Evolutionary conservation across 2,888 invertebrate species (phyloP).

Genomic region (Drosophila multiciliata): DNA sequence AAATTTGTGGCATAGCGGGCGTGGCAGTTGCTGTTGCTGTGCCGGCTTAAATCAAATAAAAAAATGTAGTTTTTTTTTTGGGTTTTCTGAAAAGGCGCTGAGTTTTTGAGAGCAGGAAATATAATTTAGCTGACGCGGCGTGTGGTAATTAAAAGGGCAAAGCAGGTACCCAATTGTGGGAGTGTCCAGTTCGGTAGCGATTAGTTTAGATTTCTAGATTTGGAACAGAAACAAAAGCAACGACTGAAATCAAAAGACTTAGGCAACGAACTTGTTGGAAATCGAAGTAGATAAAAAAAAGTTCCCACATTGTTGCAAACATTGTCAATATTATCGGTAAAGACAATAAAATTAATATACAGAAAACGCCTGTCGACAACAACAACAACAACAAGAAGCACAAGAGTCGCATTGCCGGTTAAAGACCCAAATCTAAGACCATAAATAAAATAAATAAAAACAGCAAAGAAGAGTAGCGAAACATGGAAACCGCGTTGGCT

Average conservation of each 20-base stretch:
- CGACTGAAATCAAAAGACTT: slow-evolving; percentile 64
- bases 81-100: slow-evolving; percentile 56
- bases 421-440: slow-evolving; percentile 74
- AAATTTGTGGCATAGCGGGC: slow-evolving; percentile 46
- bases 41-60: slow-evolving; percentile 83
- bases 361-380: slow-evolving; percentile 57
- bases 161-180: slow-evolving; percentile 68
- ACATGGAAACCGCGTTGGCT: slow-evolving; percentile 61
- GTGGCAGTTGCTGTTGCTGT: slow-evolving; percentile 40
- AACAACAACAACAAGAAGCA: slow-evolving; percentile 19
- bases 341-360: slow-evolving; percentile 78
- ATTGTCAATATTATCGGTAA: slow-evolving; percentile 69
- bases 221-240: background rate
- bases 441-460: slow-evolving; percentile 57
- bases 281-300: slow-evolving; percentile 36
- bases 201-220: slow-evolving; percentile 61
- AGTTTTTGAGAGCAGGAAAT: slow-evolving; percentile 72
- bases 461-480: slow-evolving; percentile 62
- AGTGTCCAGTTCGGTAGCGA: slow-evolving; percentile 71
- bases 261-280: slow-evolving; percentile 59
- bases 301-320: slow-evolving; percentile 68
- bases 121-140: slow-evolving; percentile 78
- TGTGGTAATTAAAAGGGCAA: slow-evolving; percentile 79
- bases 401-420: slow-evolving; percentile 29
- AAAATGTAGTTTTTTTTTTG: slow-evolving; percentile 42